Evolutionary conservation across 2,888 invertebrate genomes (phyloP), one percentile per base, ranked within the genome.

Genomic region (Lepidocyrtinus sp.): DNA sequence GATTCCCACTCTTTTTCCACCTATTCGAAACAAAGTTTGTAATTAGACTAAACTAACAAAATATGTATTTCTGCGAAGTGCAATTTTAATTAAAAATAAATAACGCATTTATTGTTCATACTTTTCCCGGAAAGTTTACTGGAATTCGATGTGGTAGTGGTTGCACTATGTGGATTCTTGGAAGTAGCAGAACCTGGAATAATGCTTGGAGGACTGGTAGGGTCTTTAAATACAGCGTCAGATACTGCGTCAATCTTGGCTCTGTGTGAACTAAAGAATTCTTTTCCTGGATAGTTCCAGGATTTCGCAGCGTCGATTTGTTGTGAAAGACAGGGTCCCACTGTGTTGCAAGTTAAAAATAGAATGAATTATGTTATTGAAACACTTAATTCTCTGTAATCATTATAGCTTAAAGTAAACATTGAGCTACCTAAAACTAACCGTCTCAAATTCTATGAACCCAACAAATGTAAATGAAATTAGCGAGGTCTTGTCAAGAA

Each of bases 291-390:
- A 62, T 62, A 78, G 27, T 79, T 74, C 61, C 70, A 55, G 70
- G 17, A 77, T 22, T 83, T 82, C 12, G 75, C 75, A 55, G 69
- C 69, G 45, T 75, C 82, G 15, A 85, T 25, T 73, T 84, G 83
- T n/a, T 83, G 75, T 22, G 81, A 79, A 21, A 73, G 69, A 77
- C 85, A 86, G 65, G 82, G 77, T 12, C 86, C 86, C 86, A 86
- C 86, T 86, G 81, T 12, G 27, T 9, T 45, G 45, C 21, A 9
- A 62, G n/a, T 24, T 25, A 19, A 27, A 1, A 19, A 50, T n/a
- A 22, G 24, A 21, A 68, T 68, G n/a, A n/a, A n/a, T n/a, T n/a
- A n/a, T n/a, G n/a, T n/a, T n/a, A n/a, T n/a, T n/a, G n/a, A n/a
- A n/a, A n/a, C n/a, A n/a, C n/a, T n/a, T n/a, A n/a, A n/a, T n/a